These are phyloP conservation scores for Vulpes ferrilata DNA, from an alignment of 2,113 vertebrate genomes.

Conservation along the genomic window DNA sequence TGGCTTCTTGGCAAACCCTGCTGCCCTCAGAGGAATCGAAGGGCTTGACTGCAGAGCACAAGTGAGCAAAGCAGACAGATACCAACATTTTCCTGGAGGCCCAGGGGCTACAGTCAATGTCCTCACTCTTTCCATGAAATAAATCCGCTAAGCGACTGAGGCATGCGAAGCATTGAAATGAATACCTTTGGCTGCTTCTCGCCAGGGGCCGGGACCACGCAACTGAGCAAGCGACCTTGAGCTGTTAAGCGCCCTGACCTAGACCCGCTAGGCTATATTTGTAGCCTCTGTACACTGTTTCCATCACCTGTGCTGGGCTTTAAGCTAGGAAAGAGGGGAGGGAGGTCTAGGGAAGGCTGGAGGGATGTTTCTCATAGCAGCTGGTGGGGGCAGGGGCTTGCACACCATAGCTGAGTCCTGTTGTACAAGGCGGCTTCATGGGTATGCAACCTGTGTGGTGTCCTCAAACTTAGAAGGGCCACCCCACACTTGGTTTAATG, in stretches of 20 bases:
- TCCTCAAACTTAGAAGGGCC: neutral
- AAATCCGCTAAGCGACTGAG: conserved; percentile 49
- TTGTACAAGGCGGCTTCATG: neutral
- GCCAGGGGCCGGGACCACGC: conserved; percentile 1
- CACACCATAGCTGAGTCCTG: neutral
- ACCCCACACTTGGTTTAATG: neutral
- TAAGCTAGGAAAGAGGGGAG: conserved; percentile 38
- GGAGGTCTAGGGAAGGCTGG: neutral
- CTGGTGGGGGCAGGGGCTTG: neutral
- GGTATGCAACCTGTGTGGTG: too few species aligned
- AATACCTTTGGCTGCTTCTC: conserved; percentile 5
- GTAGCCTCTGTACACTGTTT: conserved; percentile 76
- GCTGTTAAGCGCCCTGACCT: conserved; percentile 64
- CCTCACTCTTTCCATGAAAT: conserved; percentile 78
- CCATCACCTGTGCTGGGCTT: conserved; percentile 79
- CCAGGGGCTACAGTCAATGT: neutral
- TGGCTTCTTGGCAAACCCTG: neutral
- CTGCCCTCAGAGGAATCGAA: neutral
- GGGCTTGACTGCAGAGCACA: neutral
- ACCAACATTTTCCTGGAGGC: neutral
- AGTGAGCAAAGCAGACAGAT: neutral
- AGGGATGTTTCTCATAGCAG: neutral
- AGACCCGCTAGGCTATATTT: conserved; percentile 72
- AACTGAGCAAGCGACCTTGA: conserved; percentile 77
- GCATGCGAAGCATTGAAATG: conserved; percentile 60